Base-by-base conservation (phyloP, 35 echinoderm and acorn worm species). In the Diadema setosum region DNA sequence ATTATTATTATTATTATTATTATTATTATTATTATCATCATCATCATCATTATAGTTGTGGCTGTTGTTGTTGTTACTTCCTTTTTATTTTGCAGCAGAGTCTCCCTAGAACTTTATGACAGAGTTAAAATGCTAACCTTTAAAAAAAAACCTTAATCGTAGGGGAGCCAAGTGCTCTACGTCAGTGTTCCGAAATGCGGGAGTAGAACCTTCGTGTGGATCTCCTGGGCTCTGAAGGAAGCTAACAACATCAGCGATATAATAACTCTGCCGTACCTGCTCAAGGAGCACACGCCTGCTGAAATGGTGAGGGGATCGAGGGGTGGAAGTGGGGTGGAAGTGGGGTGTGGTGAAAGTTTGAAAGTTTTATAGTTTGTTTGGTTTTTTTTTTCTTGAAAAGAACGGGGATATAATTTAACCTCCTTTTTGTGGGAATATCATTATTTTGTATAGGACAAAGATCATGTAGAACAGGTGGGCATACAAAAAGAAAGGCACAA, bases 221-320 rank as follows among this genome's bases (percentile, higher is more conserved):
- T 42, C 18, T 6, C 40, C 24, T 78, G 73, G 73, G 37, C 25
- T 21, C 11, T 78, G 7, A 78, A 78, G 40, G 40, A 44, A 0
- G 24, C 18, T 16, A 78, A 78, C 73, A 78, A 78, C 73, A 78
- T 78, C 73, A 78, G 73, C 37, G 40, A 5, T n/a, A 78, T 78
- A 34, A 78, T 0, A 41, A 41, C 39, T 41, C 37, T 78, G 15
- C 73, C 73, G 24, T 78, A 78, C 39, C 33, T 78, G 11, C 63
- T 67, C 5, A 34, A 33, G 5, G 37, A 67, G 8, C 30, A 34
- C 16, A 0, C 30, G 30, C 27, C 30, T 15, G 17, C 30, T 11
- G 37, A 67, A 34, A 67, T 67, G 63, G 63, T 67, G 21, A 67
- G 63, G 18, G 37, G 37, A 17, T 63, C 15, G 21, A 63, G 32